Evolutionary conservation across 2,888 invertebrate genomes (phyloP), one percentile per base, ranked within the genome.

Genomic region (Eretmocerus hayati): DNA sequence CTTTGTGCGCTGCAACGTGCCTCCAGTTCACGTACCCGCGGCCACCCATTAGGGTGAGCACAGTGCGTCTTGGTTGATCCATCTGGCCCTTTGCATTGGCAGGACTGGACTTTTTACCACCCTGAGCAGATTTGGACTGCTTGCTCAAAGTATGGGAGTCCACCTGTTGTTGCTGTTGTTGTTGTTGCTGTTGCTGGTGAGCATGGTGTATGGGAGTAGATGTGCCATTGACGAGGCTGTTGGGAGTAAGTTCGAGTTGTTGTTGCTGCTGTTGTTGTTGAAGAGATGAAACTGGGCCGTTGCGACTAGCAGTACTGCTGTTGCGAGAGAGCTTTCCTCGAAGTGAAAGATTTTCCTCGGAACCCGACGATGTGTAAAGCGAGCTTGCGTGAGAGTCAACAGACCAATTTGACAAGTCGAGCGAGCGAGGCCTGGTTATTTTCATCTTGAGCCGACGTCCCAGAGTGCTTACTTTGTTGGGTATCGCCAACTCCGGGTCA

Each of bases 1-100:
- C 83, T 81, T 62, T 83, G 81, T 16, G 48, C 4, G 60, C 53
- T 11, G 63, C 64, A 9, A 84, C 80, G 62, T 87, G 87, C 47
- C 88, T 77, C 84, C 89, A 88, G 72, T 89, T 88, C 19, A 87
- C 81, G 65, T 92, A 93, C 3, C 92, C 92, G 11, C 90, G 78
- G 2, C 92, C 92, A 1, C 91, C 92, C 77, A 89, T 88, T 43
- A 92, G 73, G 0, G 90, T 89, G 36, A 92, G 81, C 21, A 91
- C 84, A 0, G 91, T 91, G 52, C 86, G 75, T 44, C 56, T 85
- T 70, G 53, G 80, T 77, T 60, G 78, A 56, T 62, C 78, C 63
- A 58, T 71, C 68, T 56, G 75, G 63, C 47, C 71, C 18, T 56
- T 37, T 30, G 48, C 22, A 47, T 50, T 31, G 54, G 72, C 71